phyloP scores from a whole-genome alignment of 2,113 vertebrate genomes.

The Hipposideros armiger region DNA sequence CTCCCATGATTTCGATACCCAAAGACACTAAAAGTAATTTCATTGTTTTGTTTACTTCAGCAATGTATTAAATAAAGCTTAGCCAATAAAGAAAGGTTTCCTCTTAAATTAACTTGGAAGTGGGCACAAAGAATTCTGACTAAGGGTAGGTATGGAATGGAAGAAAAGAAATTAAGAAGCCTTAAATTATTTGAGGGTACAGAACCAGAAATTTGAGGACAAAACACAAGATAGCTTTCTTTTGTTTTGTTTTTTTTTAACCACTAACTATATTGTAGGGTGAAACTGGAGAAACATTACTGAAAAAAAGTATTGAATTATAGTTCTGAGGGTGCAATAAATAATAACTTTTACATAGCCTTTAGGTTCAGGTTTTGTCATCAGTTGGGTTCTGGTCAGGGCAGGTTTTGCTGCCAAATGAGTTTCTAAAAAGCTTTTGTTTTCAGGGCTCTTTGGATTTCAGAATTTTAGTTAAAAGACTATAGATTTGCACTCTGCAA shows the following conservation, averaged over 20 bases:
- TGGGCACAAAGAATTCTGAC: background rate
- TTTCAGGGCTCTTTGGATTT: constrained; percentile 19
- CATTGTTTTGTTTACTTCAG: background rate
- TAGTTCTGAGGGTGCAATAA: background rate
- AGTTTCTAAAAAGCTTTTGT: constrained; percentile 17
- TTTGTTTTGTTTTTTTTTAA: background rate
- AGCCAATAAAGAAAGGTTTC: background rate
- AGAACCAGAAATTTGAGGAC: background rate
- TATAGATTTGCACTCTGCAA: background rate
- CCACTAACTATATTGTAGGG: background rate
- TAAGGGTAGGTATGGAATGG: background rate
- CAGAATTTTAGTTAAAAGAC: constrained; percentile 23
- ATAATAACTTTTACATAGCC: background rate
- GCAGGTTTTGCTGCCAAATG: constrained; percentile 38
- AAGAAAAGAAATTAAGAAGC: background rate
- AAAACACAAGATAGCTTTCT: background rate
- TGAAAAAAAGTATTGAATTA: background rate
- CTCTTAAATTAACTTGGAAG: background rate
- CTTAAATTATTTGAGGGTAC: background rate
- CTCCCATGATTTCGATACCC: background rate
- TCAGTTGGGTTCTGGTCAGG: background rate
- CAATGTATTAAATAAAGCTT: background rate
- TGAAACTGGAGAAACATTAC: constrained; percentile 20
- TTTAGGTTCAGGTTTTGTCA: constrained; percentile 1
- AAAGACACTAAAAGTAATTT: background rate